Base-by-base conservation (phyloP, 1,140 invertebrate species). In the Paralvinella palmiformis region DNA sequence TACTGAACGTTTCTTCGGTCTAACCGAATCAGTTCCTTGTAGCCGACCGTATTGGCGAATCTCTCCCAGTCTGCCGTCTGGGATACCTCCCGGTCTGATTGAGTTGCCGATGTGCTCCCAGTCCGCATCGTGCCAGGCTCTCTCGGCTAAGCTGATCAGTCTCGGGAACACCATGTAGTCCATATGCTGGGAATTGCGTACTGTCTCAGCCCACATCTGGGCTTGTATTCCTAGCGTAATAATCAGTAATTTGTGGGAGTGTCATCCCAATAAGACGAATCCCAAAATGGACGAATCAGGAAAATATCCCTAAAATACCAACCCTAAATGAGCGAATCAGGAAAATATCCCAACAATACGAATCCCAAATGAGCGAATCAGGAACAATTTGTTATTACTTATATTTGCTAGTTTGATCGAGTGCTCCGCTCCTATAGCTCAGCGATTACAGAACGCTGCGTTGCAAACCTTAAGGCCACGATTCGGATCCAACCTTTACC, bases 151-250 rank as follows among this genome's bases (percentile, higher is more conserved):
- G 5, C 74, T 73, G 15, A 77, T 37, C 4, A 77, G 36, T 15
- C 75, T 65, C 0, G 75, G 75, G 59, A 72, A 75, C 27, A 72
- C 63, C 72, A 74, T 74, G 45, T 71, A 64, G 10, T 75, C 64
- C 33, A 73, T 44, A 27, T 75, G 70, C 10, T 68, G 67, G 6
- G 36, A 31, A 0, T 70, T 73, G 33, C 75, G 59, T 1, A 71
- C 62, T 24, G 73, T 76, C 59, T 77, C 74, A 10, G 60, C 63
- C 71, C 73, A 77, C 24, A 76, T 17, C 20, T 71, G 59, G 2
- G 71, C 72, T 63, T 73, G 69, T 44, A 76, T 73, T n/a, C 75
- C 75, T 76, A 45, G 32, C 62, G 37, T 3, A 41, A n/a, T n/a
- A 44, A 24, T 50, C 17, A 22, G 24, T 52, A 2, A n/a, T n/a